phyloP scores from a whole-genome alignment of 2,888 invertebrate genomes.

The Tinea trinotella region DNA sequence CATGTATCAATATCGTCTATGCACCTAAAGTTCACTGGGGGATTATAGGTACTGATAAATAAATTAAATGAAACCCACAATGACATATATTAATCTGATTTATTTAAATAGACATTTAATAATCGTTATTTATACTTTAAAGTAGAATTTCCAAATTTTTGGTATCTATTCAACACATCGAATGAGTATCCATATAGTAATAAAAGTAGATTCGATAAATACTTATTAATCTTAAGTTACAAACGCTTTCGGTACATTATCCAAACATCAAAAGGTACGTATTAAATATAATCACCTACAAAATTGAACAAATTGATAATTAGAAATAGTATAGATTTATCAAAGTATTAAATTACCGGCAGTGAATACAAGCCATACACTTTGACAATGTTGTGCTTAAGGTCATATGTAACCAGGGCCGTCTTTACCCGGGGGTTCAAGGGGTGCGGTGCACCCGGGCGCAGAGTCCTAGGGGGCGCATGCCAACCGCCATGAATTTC shows the following conservation, averaged over 20 bases:
- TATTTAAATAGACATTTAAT: conserved; percentile 71
- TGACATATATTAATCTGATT: conserved; percentile 60
- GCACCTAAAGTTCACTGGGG: too few relatives aligned
- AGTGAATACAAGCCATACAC: conserved; percentile 58
- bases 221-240: conserved; percentile 51
- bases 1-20: too few relatives aligned
- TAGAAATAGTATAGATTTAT: conserved; percentile 68
- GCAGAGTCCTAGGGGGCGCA: too few relatives aligned
- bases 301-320: conserved; percentile 63
- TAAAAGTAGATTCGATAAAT: conserved; percentile 28
- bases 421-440: too few relatives aligned
- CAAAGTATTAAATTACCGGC: conserved; percentile 66
- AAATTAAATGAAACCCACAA: conserved; percentile 52
- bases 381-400: neutral
- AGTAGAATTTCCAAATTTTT: conserved; percentile 69
- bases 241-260: conserved; percentile 54
- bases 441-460: too few relatives aligned
- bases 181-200: conserved; percentile 56
- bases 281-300: conserved; percentile 63
- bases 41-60: too few relatives aligned
- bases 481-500: too few relatives aligned
- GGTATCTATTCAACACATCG: conserved; percentile 61
- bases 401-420: neutral
- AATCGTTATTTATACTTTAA: conserved; percentile 46
- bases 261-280: conserved; percentile 65